phyloP scores from a whole-genome alignment of 2,888 invertebrate species.

The Pteria penguin region DNA sequence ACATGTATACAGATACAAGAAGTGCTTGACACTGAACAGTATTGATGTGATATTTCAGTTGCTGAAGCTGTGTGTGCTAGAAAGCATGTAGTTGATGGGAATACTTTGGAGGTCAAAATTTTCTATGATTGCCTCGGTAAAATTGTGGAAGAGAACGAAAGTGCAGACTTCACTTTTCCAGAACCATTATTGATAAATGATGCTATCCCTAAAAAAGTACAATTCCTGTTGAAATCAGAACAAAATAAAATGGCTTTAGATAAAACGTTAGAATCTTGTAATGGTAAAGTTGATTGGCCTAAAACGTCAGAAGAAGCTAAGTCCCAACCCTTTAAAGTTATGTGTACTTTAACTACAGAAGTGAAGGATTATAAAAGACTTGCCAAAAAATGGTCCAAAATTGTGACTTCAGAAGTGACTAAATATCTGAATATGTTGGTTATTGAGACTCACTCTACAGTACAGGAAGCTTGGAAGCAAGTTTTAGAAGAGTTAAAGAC shows the following conservation, averaged over 20 bases:
- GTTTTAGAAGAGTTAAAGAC: slow-evolving; percentile 10
- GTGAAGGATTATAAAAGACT: slow-evolving; percentile 22
- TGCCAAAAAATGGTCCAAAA: slow-evolving; percentile 23
- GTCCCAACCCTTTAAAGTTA: neutral
- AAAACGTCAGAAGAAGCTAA: neutral
- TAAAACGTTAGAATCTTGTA: neutral
- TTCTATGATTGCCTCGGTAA: slow-evolving; percentile 34
- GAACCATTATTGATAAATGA: slow-evolving; percentile 17
- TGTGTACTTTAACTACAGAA: slow-evolving; percentile 13
- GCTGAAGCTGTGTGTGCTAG: slow-evolving; percentile 17
- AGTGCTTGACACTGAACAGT: no score
- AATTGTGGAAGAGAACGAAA: slow-evolving; percentile 4
- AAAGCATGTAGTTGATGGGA: slow-evolving; percentile 11
- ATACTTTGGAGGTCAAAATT: slow-evolving; percentile 17
- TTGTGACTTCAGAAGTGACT: neutral
- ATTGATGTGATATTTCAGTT: no score
- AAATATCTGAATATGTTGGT: slow-evolving; percentile 11
- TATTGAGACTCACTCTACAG: slow-evolving; percentile 13
- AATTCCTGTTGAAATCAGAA: slow-evolving; percentile 29
- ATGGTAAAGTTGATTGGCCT: slow-evolving; percentile 33
- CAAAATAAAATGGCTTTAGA: slow-evolving; percentile 23
- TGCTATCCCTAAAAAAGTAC: slow-evolving; percentile 4
- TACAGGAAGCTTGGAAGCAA: slow-evolving; percentile 22
- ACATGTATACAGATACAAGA: no score
- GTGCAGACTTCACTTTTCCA: slow-evolving; percentile 10